A percentile compares a stretch with the other conserved stretches of the same genome.
Conservation (phyloP, 2,888 invertebrate genomes). For the Clivina fossor region DNA sequence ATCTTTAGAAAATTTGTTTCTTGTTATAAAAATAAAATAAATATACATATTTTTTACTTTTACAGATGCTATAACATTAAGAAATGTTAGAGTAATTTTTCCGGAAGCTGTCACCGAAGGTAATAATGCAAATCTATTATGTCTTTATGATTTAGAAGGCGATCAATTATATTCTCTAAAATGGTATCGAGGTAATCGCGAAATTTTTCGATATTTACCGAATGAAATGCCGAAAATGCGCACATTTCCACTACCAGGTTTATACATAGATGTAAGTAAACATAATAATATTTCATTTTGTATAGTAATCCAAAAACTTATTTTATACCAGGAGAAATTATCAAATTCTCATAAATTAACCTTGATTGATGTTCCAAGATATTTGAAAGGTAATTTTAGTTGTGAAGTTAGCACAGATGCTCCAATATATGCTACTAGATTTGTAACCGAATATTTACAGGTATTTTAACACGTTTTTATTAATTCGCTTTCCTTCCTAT, state of each 20-base stretch:
- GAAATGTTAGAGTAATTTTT: slow-evolving; percentile 22
- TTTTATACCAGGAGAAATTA: slow-evolving; percentile 59
- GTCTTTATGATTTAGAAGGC: slow-evolving; percentile 66
- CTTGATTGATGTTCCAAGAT: slow-evolving; percentile 67
- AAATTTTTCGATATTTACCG: slow-evolving; percentile 69
- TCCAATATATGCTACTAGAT: slow-evolving; percentile 69
- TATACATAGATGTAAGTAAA: slow-evolving; percentile 66
- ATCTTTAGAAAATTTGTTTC: no score
- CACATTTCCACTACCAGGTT: slow-evolving; percentile 66
- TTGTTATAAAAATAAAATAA: no score
- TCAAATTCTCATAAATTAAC: slow-evolving; percentile 71
- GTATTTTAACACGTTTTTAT: no score
- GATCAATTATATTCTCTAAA: slow-evolving; percentile 69
- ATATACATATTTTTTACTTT: no score
- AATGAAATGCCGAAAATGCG: slow-evolving; percentile 66
- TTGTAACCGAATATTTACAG: slow-evolving; percentile 45
- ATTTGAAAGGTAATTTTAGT: slow-evolving; percentile 69
- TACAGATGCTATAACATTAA: no score
- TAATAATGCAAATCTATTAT: slow-evolving; percentile 61
- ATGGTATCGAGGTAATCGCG: slow-evolving; percentile 69
- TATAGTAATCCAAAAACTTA: background rate
- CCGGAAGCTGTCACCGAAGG: slow-evolving; percentile 46
- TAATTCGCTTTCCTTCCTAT: no score
- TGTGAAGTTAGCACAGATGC: slow-evolving; percentile 72
- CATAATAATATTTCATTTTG: slow-evolving; percentile 1